These are phyloP conservation scores for Lutjanus erythropterus DNA, from an alignment of 2,113 vertebrate genomes.

Conservation along the genomic window DNA sequence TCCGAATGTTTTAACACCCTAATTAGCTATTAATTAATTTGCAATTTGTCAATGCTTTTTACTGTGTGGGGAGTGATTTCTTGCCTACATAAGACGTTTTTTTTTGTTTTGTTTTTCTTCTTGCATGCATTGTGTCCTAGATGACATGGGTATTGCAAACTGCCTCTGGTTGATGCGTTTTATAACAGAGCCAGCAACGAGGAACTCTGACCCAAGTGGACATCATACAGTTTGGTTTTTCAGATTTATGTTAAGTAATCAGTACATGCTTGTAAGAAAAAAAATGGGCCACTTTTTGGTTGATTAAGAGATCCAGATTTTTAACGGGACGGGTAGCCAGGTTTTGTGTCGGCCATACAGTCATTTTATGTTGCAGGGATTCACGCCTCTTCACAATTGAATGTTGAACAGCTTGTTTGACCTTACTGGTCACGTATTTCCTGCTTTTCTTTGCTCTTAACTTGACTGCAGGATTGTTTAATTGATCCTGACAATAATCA, in stretches of 20 bases:
- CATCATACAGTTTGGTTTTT: constrained; percentile 34
- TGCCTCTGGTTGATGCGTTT: constrained; percentile 55
- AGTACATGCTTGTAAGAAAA: constrained; percentile 24
- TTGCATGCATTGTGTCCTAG: constrained; percentile 65
- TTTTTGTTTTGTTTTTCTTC: neutral
- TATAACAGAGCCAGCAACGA: constrained; percentile 34
- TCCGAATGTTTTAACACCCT: constrained; percentile 69
- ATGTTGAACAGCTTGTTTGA: constrained; percentile 8
- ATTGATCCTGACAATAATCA: constrained; percentile 33
- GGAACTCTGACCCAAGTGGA: constrained; percentile 46
- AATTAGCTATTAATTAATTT: constrained; percentile 72
- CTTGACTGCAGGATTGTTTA: constrained; percentile 37
- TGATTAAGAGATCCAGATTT: constrained; percentile 21
- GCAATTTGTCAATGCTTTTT: constrained; percentile 72
- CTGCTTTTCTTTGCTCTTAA: constrained; percentile 25
- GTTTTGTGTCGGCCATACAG: neutral
- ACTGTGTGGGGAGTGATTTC: constrained; percentile 70
- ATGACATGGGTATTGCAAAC: constrained; percentile 58
- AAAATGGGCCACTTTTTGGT: constrained; percentile 26
- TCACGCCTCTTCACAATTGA: constrained; percentile 30
- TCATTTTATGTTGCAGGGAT: constrained; percentile 43
- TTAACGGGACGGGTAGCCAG: constrained; percentile 17
- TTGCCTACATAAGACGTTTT: constrained; percentile 58
- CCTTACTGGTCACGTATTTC: constrained; percentile 10
- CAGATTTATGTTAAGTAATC: constrained; percentile 29